A percentile compares a stretch with the other conserved stretches of the same genome.
These are phyloP conservation scores for Drosophila santomea DNA, from an alignment of 1,140 invertebrate genomes.

Conservation along the genomic window DNA sequence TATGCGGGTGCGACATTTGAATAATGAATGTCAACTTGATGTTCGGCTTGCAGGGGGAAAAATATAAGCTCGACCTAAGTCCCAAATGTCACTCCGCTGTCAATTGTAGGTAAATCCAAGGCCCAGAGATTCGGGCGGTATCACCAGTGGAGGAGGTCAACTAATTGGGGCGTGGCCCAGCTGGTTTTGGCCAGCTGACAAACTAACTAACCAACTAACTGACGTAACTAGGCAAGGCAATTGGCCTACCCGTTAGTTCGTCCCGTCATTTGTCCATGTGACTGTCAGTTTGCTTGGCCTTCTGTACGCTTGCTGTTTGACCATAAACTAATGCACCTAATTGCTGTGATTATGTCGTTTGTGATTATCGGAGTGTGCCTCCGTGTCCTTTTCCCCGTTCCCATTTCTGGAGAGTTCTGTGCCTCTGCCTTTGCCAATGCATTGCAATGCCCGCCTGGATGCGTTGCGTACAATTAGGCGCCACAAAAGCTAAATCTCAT, in stretches of 20 bases:
- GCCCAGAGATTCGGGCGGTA: conserved; percentile 8
- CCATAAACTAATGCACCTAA: conserved; percentile 74
- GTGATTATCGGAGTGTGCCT: conserved; percentile 64
- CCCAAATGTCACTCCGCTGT: conserved; percentile 57
- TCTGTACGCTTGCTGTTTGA: conserved; percentile 33
- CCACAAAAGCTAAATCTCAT: conserved; percentile 66
- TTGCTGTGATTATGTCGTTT: conserved; percentile 75
- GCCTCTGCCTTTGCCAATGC: not conserved
- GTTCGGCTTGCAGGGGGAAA: conserved; percentile 38
- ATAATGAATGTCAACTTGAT: conserved; percentile 69
- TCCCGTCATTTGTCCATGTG: conserved; percentile 4
- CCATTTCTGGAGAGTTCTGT: not conserved
- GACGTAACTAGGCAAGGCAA: conserved; percentile 39
- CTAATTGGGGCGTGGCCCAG: conserved; percentile 47
- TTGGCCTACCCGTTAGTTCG: conserved; percentile 25
- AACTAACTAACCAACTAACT: conserved; percentile 34
- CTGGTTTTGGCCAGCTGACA: conserved; percentile 22
- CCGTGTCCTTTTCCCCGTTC: conserved; percentile 9
- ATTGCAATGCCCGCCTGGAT: not conserved
- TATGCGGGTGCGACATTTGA: conserved; percentile 60
- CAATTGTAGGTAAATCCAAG: conserved; percentile 46
- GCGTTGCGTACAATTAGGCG: conserved; percentile 64
- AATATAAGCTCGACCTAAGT: conserved; percentile 61
- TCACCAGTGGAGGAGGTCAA: not conserved
- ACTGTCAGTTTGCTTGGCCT: conserved; percentile 11